Evolutionary conservation across 1,140 invertebrate genomes (phyloP), one percentile per base, ranked within the genome.

Genomic region (Diachasmimorpha longicaudata): DNA sequence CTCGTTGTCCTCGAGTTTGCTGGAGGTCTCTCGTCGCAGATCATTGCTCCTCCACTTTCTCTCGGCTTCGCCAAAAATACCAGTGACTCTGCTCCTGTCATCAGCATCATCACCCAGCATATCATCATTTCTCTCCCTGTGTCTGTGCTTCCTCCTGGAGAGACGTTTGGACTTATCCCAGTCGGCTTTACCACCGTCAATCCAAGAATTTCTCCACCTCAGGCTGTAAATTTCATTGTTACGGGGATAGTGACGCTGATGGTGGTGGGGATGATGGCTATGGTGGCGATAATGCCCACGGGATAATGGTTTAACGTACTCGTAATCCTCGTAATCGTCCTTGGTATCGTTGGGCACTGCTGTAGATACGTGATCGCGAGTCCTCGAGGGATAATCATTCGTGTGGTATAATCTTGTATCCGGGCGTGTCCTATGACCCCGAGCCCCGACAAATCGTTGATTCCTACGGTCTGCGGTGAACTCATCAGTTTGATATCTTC

Each of bases 51-150:
- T 52, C 48, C 6, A 52, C 16, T 16, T 52, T 52, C 48, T 52
- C 16, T 52, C 48, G 16, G 5, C 13, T 10, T 9, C 19, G 4
- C 48, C 48, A 46, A 46, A 14, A 10, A 46, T 11, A 11, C 44
- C 11, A 46, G 2, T 31, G 2, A 3, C 6, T 31, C 6, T 31
- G 31, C 2, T 31, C 13, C 39, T 42, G 77, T 8, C 81, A 52
- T 52, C 78, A 8, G 72, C 72, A 13, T 81, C 79, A 4, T 82
- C 76, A 31, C 70, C 21, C 0, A 75, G 70, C 0, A 44, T 63
- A 4, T 79, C 68, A 52, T 75, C 70, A 31, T 23, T 58, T 48
- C 31, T 39, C 0, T 69, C 63, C 36, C 48, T 52, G 23, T 52
- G 48, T 13, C 46, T 16, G 21, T 39, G 19, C 39, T 52, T 52